Evolutionary conservation across 2,113 vertebrate species (phyloP), one percentile per base, ranked within the genome.

Genomic region (Donacobius atricapilla): DNA sequence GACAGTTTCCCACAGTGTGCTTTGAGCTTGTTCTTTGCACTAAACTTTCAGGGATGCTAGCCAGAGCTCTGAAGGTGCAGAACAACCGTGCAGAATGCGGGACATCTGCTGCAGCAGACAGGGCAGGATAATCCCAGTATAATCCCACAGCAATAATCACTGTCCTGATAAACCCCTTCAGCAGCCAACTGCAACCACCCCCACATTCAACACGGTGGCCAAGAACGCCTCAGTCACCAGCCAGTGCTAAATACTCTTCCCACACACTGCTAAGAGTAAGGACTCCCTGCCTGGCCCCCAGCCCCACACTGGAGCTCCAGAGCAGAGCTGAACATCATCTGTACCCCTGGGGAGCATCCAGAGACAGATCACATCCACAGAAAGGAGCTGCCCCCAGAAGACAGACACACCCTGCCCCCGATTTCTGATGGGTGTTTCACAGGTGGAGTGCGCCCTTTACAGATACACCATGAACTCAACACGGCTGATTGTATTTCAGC

Each of bases 141-240:
- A 84, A 83, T 63, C 51, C 69, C 53, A 60, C 8, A 78, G 50
- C 6, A 7, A 68, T 72, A 80, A 71, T 68, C 71, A 80, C 45
- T 50, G 27, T n/a, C 27, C 92, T 70, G 39, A 68, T 51, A 35
- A 91, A 15, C 47, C 17, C 71, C 71, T 93, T n/a, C n/a, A n/a
- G n/a, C n/a, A n/a, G n/a, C n/a, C n/a, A 83, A 45, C 15, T 94
- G 87, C 80, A 90, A 48, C 24, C 85, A 80, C 35, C 78, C 83
- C 57, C 61, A 20, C 45, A 53, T 22, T 53, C 48, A 47, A 48
- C 61, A 30, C 47, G 77, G 51, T 40, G 93, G 44, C 58, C 21
- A 78, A 66, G 57, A 76, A 60, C 82, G 39, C 11, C 30, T 57
- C 6, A 45, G 50, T 23, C 50, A 33, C 19, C 63, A 65, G 9